Evolutionary conservation across 2,113 vertebrate species (phyloP), one percentile per base, ranked within the genome.

Genomic region (Hymenochirus boettgeri): DNA sequence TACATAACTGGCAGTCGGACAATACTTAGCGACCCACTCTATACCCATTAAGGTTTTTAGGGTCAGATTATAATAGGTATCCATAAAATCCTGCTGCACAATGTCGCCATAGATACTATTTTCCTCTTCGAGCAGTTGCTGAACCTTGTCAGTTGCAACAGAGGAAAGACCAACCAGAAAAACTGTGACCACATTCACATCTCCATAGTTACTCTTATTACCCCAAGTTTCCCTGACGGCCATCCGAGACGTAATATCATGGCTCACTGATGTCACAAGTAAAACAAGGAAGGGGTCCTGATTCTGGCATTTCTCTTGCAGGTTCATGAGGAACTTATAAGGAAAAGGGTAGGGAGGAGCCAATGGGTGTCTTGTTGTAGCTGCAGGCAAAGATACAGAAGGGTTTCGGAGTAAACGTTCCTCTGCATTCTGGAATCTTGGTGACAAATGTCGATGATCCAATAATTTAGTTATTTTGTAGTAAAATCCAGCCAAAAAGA

Each of bases 241-340:
- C 1, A 54, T 21, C 33, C 65, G 12, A 10, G 58, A 7, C 13
- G 35, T 35, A 7, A 37, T 21, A 27, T 62, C 33, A 2, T 70
- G 53, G 25, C 46, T 26, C 0, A 18, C 0, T 2, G 48, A 3
- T 0, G 0, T 46, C 42, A 84, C 77, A 13, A 94, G 70, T 37
- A 94, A 69, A 1, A 92, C 83, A 72, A 93, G 73, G 71, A 91
- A 91, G 0, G 89, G 90, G 0, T 55, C 2, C 4, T 23, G 8
- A 0, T 1, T n/a, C 10, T 39, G 60, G 66, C 84, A 90, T 19
- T 81, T 82, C 0, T 79, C 61, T 1, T 71, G 50, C 42, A 82
- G 72, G 53, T 89, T 82, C 17, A 89, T 62, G 3, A 84, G 69
- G 31, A 85, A 93, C 1, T 69, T 78, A 70, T 90, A 87, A 0